Conservation (phyloP, 2,113 vertebrate species). For the Platichthys flesus region DNA sequence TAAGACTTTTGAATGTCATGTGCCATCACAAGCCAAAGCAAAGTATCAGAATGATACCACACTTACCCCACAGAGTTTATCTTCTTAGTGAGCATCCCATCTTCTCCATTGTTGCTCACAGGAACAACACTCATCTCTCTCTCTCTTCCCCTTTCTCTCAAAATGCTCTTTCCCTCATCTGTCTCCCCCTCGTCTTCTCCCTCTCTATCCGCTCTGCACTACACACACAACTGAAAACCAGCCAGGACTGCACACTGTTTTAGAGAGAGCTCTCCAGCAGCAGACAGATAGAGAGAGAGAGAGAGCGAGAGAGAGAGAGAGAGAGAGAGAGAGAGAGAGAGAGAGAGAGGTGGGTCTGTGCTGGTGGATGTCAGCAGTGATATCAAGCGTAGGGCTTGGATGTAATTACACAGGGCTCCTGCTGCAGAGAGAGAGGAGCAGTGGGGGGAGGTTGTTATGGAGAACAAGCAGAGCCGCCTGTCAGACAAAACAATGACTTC, state of each 20-base stretch:
- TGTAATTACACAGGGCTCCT: slow-evolving; percentile 73
- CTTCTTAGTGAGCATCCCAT: slow-evolving; percentile 35
- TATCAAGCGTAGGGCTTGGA: slow-evolving; percentile 71
- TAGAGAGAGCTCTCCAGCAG: slow-evolving; percentile 10
- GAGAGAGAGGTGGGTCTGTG: slow-evolving; percentile 52
- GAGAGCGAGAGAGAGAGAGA: slow-evolving; percentile 6
- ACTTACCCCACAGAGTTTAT: slow-evolving; percentile 60
- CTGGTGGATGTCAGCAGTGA: slow-evolving; percentile 73
- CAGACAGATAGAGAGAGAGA: slow-evolving; percentile 1
- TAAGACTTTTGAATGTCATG: not conserved
- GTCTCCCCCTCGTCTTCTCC: slow-evolving; percentile 16
- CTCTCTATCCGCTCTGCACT: slow-evolving; percentile 52
- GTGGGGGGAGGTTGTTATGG: slow-evolving; percentile 37
- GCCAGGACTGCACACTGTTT: slow-evolving; percentile 49
- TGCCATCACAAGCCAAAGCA: slow-evolving; percentile 8
- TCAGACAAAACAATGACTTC: slow-evolving; percentile 58
- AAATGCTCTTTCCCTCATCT: slow-evolving; percentile 35
- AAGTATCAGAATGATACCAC: slow-evolving; percentile 5
- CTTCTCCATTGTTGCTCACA: slow-evolving; percentile 4
- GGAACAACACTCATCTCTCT: slow-evolving; percentile 29
- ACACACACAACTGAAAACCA: slow-evolving; percentile 50
- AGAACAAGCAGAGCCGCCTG: slow-evolving; percentile 59
- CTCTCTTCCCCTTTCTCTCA: slow-evolving; percentile 42
- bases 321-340: slow-evolving; percentile 1
- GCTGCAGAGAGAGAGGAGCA: slow-evolving; percentile 57